Percentiles rank a stretch among this genome's conserved stretches.
Conservation (phyloP, 2,888 invertebrate genomes). For the Falcaria lacertinaria region DNA sequence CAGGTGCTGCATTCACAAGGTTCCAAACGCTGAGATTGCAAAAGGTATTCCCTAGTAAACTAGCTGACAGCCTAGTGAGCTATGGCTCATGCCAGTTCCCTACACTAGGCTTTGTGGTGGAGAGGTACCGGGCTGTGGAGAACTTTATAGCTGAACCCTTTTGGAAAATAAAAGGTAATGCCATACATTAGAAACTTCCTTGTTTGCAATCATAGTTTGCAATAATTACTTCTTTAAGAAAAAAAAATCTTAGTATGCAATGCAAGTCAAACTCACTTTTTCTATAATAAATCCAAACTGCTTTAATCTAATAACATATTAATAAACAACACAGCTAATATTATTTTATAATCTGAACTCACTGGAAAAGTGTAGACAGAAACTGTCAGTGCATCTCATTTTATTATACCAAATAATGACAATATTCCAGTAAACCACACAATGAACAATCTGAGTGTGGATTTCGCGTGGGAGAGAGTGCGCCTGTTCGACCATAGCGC, state of each 20-base stretch:
- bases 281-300: too few relatives aligned
- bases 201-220: too few relatives aligned
- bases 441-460: conserved; percentile 86
- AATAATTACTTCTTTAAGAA: too few relatives aligned
- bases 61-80: conserved; percentile 91
- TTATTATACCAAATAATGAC: too few relatives aligned
- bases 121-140: conserved; percentile 94
- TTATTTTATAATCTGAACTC: too few relatives aligned
- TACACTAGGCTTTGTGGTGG: conserved; percentile 99
- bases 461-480: conserved; percentile 93
- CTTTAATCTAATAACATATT: too few relatives aligned
- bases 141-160: conserved; percentile 95
- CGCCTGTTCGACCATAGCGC: conserved; percentile 92
- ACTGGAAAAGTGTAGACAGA: too few relatives aligned
- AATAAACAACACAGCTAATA: too few relatives aligned
- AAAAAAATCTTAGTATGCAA: too few relatives aligned
- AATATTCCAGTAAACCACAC: conserved; percentile 85
- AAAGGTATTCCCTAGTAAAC: conserved; percentile 86
- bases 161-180: conserved; percentile 94
- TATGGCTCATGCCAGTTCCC: conserved; percentile 99
- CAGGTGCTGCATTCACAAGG: conserved; percentile 97
- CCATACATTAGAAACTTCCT: too few relatives aligned
- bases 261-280: too few relatives aligned
- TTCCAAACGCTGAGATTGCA: conserved; percentile 96
- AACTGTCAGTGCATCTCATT: too few relatives aligned